Conservation (phyloP, 1,140 invertebrate species). For the Chironomus striatipennis region DNA sequence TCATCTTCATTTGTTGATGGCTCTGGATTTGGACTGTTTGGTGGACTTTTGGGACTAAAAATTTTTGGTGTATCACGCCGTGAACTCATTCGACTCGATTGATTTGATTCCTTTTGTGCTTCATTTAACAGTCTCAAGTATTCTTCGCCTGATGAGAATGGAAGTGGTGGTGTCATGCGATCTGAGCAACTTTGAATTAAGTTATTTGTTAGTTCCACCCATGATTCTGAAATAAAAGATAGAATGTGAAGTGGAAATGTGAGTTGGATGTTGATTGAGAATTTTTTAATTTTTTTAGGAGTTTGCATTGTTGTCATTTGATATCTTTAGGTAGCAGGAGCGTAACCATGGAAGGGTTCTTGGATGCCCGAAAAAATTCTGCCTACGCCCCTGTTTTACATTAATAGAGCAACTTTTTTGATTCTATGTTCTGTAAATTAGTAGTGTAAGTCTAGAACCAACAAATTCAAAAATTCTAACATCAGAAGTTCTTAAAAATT, state of each 20-base stretch:
- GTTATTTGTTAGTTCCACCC: constrained; percentile 64
- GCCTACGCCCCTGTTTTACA: too few species aligned
- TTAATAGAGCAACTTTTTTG: too few species aligned
- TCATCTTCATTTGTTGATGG: constrained; percentile 62
- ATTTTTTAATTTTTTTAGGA: too few species aligned
- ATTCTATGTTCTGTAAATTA: too few species aligned
- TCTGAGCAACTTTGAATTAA: constrained; percentile 45
- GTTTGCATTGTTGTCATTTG: too few species aligned
- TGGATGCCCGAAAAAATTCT: too few species aligned
- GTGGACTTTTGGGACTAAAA: constrained; percentile 79
- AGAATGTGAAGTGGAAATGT: constrained; percentile 23
- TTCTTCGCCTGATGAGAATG: constrained; percentile 57
- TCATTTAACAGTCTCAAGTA: constrained; percentile 74
- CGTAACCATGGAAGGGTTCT: too few species aligned
- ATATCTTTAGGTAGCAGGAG: too few species aligned
- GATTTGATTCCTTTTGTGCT: constrained; percentile 77
- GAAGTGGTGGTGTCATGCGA: constrained; percentile 56
- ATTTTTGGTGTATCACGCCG: constrained; percentile 49
- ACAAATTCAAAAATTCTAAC: too few species aligned
- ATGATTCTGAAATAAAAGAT: constrained; percentile 61
- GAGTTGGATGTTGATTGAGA: background rate
- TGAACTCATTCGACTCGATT: constrained; percentile 75
- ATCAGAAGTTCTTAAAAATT: too few species aligned
- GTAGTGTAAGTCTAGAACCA: too few species aligned
- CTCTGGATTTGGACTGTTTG: constrained; percentile 79